A percentile compares a stretch with the other conserved stretches of the same genome.
Conservation (phyloP, 2,888 invertebrate species). For the Ectemnius continuus region DNA sequence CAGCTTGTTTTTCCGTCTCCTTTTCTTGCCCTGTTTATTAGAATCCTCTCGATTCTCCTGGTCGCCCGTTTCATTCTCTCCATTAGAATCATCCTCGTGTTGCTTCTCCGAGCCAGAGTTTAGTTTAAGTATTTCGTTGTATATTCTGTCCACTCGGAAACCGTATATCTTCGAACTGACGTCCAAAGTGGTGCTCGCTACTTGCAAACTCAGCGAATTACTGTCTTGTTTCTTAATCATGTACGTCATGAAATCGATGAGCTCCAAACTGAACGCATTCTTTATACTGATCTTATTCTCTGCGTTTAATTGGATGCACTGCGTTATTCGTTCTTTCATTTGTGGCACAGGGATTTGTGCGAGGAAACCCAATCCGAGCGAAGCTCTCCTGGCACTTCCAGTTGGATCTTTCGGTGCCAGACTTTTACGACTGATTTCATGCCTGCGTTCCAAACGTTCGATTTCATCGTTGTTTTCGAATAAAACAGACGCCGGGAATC, state of each 20-base stretch:
- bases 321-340: conserved; percentile 65
- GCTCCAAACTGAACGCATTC: conserved; percentile 92
- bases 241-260: conserved; percentile 91
- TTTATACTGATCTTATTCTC: conserved; percentile 88
- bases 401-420: neutral
- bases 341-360: conserved; percentile 61
- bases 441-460: conserved; percentile 62
- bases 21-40: conserved; percentile 49
- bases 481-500: neutral
- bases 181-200: conserved; percentile 91
- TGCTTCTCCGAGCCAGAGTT: conserved; percentile 82
- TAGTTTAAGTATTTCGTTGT: conserved; percentile 89
- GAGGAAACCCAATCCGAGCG: conserved; percentile 59
- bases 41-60: conserved; percentile 27
- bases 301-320: conserved; percentile 69
- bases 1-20: conserved; percentile 28
- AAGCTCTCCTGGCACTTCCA: conserved; percentile 55
- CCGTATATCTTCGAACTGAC: conserved; percentile 94
- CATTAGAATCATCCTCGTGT: conserved; percentile 35
- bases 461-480: conserved; percentile 70
- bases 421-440: conserved; percentile 21
- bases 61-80: conserved; percentile 31
- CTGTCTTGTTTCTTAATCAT: conserved; percentile 86
- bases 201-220: conserved; percentile 86
- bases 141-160: conserved; percentile 90